Evolutionary conservation across 30 jellyfish, hydroid and myxozoan genomes (phyloP).

Genomic region (Morbakka virulenta): DNA sequence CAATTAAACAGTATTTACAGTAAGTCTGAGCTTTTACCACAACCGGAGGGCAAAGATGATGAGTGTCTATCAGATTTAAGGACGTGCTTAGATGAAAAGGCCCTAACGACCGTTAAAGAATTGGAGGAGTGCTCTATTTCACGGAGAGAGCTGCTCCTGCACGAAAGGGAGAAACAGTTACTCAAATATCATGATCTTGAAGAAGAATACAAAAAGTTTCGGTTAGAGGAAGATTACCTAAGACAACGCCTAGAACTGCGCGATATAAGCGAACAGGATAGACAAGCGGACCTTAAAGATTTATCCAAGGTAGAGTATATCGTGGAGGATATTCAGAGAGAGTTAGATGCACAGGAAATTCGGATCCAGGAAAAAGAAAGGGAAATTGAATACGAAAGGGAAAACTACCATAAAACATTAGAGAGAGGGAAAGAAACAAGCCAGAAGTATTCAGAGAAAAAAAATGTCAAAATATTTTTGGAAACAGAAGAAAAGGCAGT

Average conservation of each 20-base stretch:
- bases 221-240: background rate
- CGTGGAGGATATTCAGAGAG: background rate
- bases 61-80: no score
- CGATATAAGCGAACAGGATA: background rate
- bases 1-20: no score
- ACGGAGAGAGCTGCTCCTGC: background rate
- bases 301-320: background rate
- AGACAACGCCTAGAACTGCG: background rate
- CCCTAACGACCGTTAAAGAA: background rate
- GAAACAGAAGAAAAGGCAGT: background rate
- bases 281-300: background rate
- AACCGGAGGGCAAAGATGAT: no score
- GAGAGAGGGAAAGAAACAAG: background rate
- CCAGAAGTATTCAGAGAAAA: background rate
- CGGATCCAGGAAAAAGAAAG: background rate
- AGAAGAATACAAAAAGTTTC: background rate
- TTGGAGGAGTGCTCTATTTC: background rate
- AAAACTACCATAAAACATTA: background rate
- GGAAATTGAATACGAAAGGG: background rate
- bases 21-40: no score
- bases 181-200: background rate
- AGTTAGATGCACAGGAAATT: background rate
- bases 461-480: no score
- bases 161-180: background rate
- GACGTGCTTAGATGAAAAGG: background rate